phyloP scores from a whole-genome alignment of 2,888 invertebrate genomes.

The Lepas anatifera region DNA sequence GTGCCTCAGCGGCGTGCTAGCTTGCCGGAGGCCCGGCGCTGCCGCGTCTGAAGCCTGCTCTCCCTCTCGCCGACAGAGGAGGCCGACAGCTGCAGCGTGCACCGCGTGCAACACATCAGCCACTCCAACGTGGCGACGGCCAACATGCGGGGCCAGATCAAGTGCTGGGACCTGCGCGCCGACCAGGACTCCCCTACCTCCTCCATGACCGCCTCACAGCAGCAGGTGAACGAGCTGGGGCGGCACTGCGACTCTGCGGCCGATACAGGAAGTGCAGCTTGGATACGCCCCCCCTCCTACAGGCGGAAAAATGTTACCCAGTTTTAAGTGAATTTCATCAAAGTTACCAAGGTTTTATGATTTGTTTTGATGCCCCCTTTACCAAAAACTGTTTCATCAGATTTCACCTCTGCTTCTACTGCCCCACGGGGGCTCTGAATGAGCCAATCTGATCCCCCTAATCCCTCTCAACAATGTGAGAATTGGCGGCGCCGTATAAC shows the following conservation, averaged over 20 bases:
- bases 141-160: constrained; percentile 10
- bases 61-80: neutral
- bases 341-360: neutral
- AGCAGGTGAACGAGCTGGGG: neutral
- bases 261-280: neutral
- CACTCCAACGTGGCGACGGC: neutral
- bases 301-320: neutral
- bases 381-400: too few relatives aligned
- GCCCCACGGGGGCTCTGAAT: too few relatives aligned
- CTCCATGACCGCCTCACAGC: neutral
- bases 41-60: too few relatives aligned
- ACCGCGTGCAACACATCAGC: neutral
- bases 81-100: neutral
- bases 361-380: neutral
- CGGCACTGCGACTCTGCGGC: neutral
- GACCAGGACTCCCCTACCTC: neutral
- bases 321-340: neutral
- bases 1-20: too few relatives aligned
- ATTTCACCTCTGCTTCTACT: too few relatives aligned
- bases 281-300: neutral
- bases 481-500: too few relatives aligned
- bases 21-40: too few relatives aligned
- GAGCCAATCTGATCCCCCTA: too few relatives aligned
- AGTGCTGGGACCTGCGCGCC: neutral
- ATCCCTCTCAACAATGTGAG: too few relatives aligned